Evolutionary conservation across 2,113 vertebrate genomes (phyloP).

Genomic region (Siphamia tubifer): DNA sequence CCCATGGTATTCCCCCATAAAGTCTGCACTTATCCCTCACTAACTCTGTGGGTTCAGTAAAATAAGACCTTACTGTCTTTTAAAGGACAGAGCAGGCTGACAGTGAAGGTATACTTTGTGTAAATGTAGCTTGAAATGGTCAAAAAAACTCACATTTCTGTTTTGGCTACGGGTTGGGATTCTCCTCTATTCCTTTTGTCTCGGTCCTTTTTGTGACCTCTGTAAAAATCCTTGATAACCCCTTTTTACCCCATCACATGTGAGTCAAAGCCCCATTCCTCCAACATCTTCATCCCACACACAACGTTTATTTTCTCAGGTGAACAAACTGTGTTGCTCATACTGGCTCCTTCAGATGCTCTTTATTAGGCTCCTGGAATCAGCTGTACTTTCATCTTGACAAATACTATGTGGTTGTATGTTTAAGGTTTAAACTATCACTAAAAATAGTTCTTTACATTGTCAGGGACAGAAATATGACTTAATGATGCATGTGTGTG

Average conservation of each 20-base stretch:
- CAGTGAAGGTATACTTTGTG: constrained; percentile 44
- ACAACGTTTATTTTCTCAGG: constrained; percentile 94
- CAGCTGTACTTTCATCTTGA: constrained; percentile 66
- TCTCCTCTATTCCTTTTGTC: constrained; percentile 12
- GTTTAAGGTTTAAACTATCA: constrained; percentile 20
- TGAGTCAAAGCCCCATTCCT: constrained; percentile 46
- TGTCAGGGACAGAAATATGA: background rate
- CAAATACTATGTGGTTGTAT: constrained; percentile 17
- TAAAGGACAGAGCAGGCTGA: constrained; percentile 1
- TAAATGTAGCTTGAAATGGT: constrained; percentile 37
- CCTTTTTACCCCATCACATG: constrained; percentile 76
- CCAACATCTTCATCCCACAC: constrained; percentile 39
- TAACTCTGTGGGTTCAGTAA: constrained; percentile 47
- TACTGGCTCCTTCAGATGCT: constrained; percentile 89
- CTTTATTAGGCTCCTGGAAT: constrained; percentile 93
- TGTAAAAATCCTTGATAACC: constrained; percentile 66
- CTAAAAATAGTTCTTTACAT: constrained; percentile 16
- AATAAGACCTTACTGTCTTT: constrained; percentile 37
- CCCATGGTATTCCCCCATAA: constrained; percentile 22
- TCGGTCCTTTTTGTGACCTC: constrained; percentile 82
- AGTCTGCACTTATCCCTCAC: constrained; percentile 57
- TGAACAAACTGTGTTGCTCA: constrained; percentile 89
- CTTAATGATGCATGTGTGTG: too few relatives aligned
- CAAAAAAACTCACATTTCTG: background rate
- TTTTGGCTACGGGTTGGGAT: background rate